Evolutionary conservation across 2,797 vertebrate genomes (phyloP).

Genomic region (Catostomus latipinnis): DNA sequence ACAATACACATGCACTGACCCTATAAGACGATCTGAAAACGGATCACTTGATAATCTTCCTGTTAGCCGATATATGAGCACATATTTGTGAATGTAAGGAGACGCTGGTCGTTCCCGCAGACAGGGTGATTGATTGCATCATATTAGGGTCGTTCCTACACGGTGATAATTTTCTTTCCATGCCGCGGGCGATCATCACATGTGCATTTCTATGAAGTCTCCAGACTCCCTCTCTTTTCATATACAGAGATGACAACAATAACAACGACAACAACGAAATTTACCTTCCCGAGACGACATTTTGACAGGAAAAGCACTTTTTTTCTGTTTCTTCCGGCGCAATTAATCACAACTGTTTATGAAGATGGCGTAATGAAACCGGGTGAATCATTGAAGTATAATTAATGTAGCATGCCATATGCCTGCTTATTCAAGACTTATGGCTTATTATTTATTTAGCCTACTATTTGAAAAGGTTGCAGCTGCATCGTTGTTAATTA

Average conservation of each 20-base stretch:
- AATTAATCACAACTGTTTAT: slow-evolving; percentile 36
- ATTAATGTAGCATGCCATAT: slow-evolving; percentile 29
- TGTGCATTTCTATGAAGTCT: slow-evolving; percentile 76
- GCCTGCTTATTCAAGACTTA: slow-evolving; percentile 27
- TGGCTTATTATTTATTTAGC: not conserved
- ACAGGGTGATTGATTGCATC: slow-evolving; percentile 81
- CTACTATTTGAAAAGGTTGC: not conserved
- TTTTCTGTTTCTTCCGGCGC: slow-evolving; percentile 13
- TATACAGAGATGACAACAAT: slow-evolving; percentile 76
- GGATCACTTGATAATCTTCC: slow-evolving; percentile 9
- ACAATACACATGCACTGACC: not conserved
- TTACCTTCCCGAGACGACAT: slow-evolving; percentile 42
- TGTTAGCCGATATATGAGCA: slow-evolving; percentile 37
- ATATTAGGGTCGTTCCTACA: slow-evolving; percentile 79
- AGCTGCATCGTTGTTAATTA: not conserved
- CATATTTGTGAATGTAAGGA: slow-evolving; percentile 27
- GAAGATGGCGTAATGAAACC: slow-evolving; percentile 28
- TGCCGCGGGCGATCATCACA: slow-evolving; percentile 70
- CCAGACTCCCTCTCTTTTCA: slow-evolving; percentile 69
- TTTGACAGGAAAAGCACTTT: slow-evolving; percentile 37
- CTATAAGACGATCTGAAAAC: not conserved
- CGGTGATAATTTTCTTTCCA: slow-evolving; percentile 77
- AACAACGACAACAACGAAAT: slow-evolving; percentile 66
- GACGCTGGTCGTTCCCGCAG: slow-evolving; percentile 73
- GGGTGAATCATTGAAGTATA: slow-evolving; percentile 6